phyloP scores from a whole-genome alignment of 1,140 invertebrate species.

The Cephus cinctus region DNA sequence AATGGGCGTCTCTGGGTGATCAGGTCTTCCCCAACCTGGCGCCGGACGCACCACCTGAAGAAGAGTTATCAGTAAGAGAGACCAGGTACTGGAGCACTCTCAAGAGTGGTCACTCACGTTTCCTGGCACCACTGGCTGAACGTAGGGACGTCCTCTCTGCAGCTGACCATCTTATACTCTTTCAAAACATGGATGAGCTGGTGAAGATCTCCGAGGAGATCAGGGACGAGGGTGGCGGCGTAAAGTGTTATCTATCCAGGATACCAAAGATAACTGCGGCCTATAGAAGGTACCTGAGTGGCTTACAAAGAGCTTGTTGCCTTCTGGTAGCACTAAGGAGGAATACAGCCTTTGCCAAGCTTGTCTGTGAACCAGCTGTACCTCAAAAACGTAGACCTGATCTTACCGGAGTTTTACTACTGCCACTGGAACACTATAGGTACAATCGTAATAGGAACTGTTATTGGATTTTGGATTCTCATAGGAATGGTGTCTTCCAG shows the following conservation, averaged over 20 bases:
- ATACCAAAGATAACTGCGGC: constrained; percentile 69
- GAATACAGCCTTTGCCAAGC: constrained; percentile 66
- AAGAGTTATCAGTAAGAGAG: constrained; percentile 64
- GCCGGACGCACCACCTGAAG: constrained; percentile 59
- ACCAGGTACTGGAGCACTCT: constrained; percentile 72
- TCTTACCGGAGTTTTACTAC: constrained; percentile 75
- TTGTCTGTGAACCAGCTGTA: constrained; percentile 75
- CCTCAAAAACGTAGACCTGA: constrained; percentile 74
- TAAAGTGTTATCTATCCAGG: constrained; percentile 74
- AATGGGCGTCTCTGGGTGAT: too few species aligned
- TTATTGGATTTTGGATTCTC: too few species aligned
- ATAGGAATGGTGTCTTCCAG: constrained; percentile 24
- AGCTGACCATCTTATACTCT: constrained; percentile 73
- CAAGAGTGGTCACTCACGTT: constrained; percentile 73
- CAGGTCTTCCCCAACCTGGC: constrained; percentile 54
- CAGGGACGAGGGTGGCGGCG: constrained; percentile 70
- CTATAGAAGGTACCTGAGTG: constrained; percentile 78
- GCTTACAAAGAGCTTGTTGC: constrained; percentile 78
- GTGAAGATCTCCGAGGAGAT: constrained; percentile 77
- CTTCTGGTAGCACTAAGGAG: constrained; percentile 66
- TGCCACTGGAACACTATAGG: constrained; percentile 76
- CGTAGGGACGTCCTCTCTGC: constrained; percentile 71
- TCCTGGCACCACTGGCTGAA: constrained; percentile 70
- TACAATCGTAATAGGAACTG: constrained; percentile 61
- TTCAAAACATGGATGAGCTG: constrained; percentile 82